Evolutionary conservation across 2,797 vertebrate species (phyloP), one percentile per base, ranked within the genome.

Genomic region (Leptoclinus maculatus): DNA sequence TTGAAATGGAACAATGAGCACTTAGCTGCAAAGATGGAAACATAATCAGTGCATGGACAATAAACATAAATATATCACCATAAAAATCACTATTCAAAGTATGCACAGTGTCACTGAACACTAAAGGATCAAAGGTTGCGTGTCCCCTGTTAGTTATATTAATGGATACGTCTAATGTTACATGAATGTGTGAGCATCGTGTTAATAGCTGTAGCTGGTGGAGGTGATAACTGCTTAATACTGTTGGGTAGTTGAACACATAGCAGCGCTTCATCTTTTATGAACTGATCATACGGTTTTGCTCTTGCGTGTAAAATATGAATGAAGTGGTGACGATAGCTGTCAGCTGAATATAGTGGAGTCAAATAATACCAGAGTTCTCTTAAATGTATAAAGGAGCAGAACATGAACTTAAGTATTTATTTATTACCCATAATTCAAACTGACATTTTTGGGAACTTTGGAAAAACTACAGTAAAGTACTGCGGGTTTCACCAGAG

Each of bases 391-490:
- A 54, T 3, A 54, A 53, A 53, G 51, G 7, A 53, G 5, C 2
- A 53, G 51, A 25, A 57, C 10, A 19, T 57, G 16, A 8, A 57
- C 53, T 56, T 3, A 19, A 32, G 16, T 29, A 17, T n/a, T n/a
- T n/a, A n/a, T n/a, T n/a, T n/a, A n/a, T 63, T 41, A 34, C 25
- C 39, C 13, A 16, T 66, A 72, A 71, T 75, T 58, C 25, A 65
- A 71, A 23, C 11, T 2, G 74, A 64, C 14, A 9, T 49, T 78
- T 57, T 66, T 66, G 21, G n/a, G 45, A 49, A 32, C 13, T 60
- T 29, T 39, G 9, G 34, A 4, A 27, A 51, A 54, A 38, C 29
- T 51, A 0, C 51, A 59, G 49, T 56, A 12, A 45, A 66, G 10
- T 2, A 13, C 69, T 49, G 39, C 45, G 49, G n/a, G 36, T 64